Base-by-base conservation (phyloP, 92 coral and sea anemone genomes). In the Heliopora coerulea region DNA sequence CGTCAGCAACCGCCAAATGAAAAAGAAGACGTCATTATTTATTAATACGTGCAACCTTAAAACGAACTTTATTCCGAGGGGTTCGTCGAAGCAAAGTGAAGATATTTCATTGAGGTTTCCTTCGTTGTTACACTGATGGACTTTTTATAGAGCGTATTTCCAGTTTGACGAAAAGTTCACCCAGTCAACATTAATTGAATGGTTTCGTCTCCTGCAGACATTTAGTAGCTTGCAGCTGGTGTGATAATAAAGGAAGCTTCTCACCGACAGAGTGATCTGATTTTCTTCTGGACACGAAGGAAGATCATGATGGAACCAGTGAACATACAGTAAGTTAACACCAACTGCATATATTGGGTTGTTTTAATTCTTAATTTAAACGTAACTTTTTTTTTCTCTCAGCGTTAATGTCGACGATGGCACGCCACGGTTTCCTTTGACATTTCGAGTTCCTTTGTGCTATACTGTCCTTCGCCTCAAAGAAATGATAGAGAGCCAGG, bases 401-500 rank as follows among this genome's bases (percentile, higher is more conserved):
- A 93, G 98, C 34, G 90, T 93, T 78, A 88, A 90, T 17, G 86
- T 93, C 60, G 98, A 93, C 59, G 98, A 93, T 76, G 98, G 98
- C 80, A 93, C 98, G 82, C 98, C 98, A 31, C 84, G 98, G 23
- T 83, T 85, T 17, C 96, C 98, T 31, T 63, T 93, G 39, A 86
- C 96, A 74, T 86, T 93, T 84, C 96, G 98, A 54, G 89, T 93
- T 48, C 96, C 88, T 57, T 86, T 90, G 12, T 89, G 91, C 21
- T 73, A 85, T 50, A 93, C 87, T 23, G 98, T 86, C 31, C 66
- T 87, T 39, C 81, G 98, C 17, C 86, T 93, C 50, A 93, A 93
- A 80, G 96, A 93, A 73, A 89, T 93, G 88, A 87, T 93, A 33
- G 98, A 93, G 56, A 91, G 91, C 54, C 98, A 93, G 69, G 98